These are phyloP conservation scores for Sarcophaga subvicina DNA, from an alignment of 2,888 invertebrate genomes.

Conservation along the genomic window DNA sequence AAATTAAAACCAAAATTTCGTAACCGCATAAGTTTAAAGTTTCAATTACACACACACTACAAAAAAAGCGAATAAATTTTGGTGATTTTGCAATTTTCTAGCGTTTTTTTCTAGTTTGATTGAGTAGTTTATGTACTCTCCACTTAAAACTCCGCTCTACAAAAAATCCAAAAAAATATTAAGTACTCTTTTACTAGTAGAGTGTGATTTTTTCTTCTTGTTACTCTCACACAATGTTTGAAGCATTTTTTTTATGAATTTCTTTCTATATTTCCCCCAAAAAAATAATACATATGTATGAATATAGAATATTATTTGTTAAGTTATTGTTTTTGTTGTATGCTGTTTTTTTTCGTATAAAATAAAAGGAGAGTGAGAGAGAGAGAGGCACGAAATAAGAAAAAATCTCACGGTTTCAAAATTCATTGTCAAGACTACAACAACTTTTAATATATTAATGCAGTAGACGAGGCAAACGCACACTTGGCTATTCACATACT, in stretches of 20 bases:
- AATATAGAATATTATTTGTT: conserved; percentile 46
- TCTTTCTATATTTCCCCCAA: conserved; percentile 41
- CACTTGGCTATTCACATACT: background rate
- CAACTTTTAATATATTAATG: conserved; percentile 54
- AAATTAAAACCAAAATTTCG: background rate
- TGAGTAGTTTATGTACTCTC: background rate
- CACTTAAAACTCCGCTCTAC: background rate
- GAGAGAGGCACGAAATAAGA: conserved; percentile 10
- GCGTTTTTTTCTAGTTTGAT: background rate
- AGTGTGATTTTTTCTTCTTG: too few species aligned
- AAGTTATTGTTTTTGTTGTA: background rate
- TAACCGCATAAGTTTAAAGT: background rate
- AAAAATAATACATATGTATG: conserved; percentile 18
- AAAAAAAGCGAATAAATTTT: background rate
- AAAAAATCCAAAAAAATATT: background rate
- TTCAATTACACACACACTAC: background rate
- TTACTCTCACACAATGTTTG: background rate
- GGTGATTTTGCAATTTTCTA: background rate
- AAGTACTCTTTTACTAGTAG: too few species aligned
- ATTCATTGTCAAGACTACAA: conserved; percentile 56
- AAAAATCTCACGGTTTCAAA: conserved; percentile 65
- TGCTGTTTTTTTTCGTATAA: background rate
- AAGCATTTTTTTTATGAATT: background rate
- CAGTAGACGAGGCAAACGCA: conserved; percentile 47
- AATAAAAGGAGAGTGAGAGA: background rate